phyloP scores from a whole-genome alignment of 2,797 vertebrate species.

The Okamejei kenojei region DNA sequence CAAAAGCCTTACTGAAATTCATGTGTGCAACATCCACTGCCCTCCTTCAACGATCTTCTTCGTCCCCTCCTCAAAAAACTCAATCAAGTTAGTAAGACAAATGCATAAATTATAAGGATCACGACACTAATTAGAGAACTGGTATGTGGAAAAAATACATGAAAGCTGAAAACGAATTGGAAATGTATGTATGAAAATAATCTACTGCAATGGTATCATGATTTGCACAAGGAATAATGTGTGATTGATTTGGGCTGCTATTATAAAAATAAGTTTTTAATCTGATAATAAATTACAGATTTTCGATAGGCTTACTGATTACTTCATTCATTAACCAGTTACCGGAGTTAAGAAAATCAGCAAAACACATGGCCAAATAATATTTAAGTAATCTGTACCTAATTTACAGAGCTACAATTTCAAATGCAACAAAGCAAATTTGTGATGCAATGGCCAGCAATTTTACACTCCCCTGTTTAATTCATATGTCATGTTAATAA shows the following conservation, averaged over 20 bases:
- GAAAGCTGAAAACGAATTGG: not conserved
- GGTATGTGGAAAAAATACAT: not conserved
- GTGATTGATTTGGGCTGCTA: not conserved
- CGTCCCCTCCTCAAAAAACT: too few relatives aligned
- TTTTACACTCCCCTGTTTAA: not conserved
- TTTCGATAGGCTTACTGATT: not conserved
- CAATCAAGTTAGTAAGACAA: too few relatives aligned
- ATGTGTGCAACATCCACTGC: too few relatives aligned
- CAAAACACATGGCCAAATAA: not conserved
- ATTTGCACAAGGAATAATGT: not conserved
- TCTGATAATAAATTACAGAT: constrained; percentile 20
- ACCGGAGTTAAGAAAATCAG: not conserved
- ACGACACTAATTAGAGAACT: not conserved
- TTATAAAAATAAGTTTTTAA: constrained; percentile 13
- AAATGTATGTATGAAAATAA: not conserved
- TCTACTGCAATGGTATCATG: not conserved
- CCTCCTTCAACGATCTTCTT: too few relatives aligned
- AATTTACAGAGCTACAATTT: not conserved
- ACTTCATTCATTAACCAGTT: constrained; percentile 21
- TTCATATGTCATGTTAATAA: not conserved
- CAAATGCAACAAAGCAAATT: not conserved
- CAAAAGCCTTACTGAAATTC: too few relatives aligned
- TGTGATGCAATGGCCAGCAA: not conserved
- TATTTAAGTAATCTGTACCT: not conserved
- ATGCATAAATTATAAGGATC: not conserved